Base-by-base conservation (phyloP, 1,140 invertebrate genomes). In the Pectinophora gossypiella region DNA sequence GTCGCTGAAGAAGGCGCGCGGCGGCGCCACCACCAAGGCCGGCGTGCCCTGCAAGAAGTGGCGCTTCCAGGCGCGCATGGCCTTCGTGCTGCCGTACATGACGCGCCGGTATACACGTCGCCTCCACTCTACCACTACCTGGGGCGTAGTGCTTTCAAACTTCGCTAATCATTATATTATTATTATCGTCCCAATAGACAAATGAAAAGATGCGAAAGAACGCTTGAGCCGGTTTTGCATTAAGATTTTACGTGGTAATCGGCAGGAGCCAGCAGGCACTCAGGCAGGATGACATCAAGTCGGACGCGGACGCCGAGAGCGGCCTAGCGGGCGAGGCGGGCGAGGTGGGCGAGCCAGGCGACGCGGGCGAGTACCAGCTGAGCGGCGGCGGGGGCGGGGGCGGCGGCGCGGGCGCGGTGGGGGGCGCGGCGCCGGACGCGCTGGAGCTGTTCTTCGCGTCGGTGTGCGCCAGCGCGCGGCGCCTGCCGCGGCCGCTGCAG, bases 371-470 rank as follows among this genome's bases (percentile, higher is more conserved):
- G 36, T 18, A 40, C 36, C 12, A 40, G 36, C 23, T 15, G 36
- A 13, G 48, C 61, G 15, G 71, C 71, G n/a, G 43, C 55, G 7
- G 74, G 72, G 76, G 72, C 71, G 15, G 54, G 68, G 0, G 54
- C 42, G 13, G n/a, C 32, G 10, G 2, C 13, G 36, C 13, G 15
- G 2, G 10, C 5, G 23, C 5, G 5, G 23, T 12, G 23, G 23
- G 23, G 23, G 23, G 13, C 13, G 6, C 35, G 6, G 35, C 9
- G 35, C 9, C 36, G 35, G 76, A 78, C 22, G 64, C 78, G 0
- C 43, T 85, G 7, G 82, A 85, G 10, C 56, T 85, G 54, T 85
- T 82, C 75, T 85, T 85, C 56, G 80, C 82, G 3, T 82, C 78
- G 49, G 76, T 86, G 18, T 86, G 83, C 56, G 80, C 84, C 55